Base-by-base conservation (phyloP, 2,888 invertebrate genomes). In the Leptarthrus brevirostris region DNA sequence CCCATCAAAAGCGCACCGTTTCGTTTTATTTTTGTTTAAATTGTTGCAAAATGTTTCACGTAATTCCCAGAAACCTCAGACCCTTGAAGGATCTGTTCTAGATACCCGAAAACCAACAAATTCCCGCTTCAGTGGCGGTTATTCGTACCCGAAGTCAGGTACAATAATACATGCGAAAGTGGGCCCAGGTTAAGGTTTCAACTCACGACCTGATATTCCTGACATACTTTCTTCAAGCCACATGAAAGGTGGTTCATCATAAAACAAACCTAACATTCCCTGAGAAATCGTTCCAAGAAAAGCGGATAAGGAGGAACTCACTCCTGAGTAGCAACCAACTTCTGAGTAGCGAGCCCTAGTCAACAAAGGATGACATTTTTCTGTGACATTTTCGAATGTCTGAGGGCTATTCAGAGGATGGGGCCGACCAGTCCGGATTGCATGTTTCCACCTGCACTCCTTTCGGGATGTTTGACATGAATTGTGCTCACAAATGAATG, bases 221-320 rank as follows among this genome's bases (percentile, higher is more conserved):
- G 58, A 58, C 58, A 58, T 40, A 58, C 12, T 40, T 58, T 30
- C 26, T 6, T 3, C 40, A 40, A n/a, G 40, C 20, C 36, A 58
- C 36, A 58, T 58, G 58, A 58, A 36, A 20, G 36, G 18, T 58
- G 58, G 58, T 18, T 36, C 58, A 58, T 58, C 18, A 56, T 24
- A 56, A 56, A 56, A 26, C 30, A 56, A 16, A 24, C 12, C 58
- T 30, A 8, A 18, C 5, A 10, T 34, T 14, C 18, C 36, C 16
- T 16, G 20, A 16, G 26, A 36, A 30, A 16, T 16, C 34, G 20
- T 36, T 10, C 8, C 36, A 34, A 18, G 40, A n/a, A 40, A 12
- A 58, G 20, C 20, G 20, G 18, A 36, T 34, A 12, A 16, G 36
- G 26, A 54, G n/a, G 54, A 6, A 22, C 24, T 24, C 24, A 12